phyloP scores from a whole-genome alignment of 2,113 vertebrate genomes.

The Poeciliopsis retropinna region DNA sequence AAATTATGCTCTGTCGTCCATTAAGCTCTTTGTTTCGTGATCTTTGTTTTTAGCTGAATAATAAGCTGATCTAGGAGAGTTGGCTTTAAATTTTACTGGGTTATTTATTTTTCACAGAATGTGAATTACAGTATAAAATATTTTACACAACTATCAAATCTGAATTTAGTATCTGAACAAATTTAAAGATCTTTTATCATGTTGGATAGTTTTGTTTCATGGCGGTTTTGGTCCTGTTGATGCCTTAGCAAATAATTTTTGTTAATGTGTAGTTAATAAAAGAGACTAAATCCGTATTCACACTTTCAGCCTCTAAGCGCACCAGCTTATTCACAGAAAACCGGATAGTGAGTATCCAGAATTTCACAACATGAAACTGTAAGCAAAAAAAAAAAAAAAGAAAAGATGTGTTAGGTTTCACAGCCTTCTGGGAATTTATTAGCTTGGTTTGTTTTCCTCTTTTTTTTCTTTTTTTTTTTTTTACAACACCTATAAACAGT shows the following conservation, averaged over 20 bases:
- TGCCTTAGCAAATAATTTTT: not conserved
- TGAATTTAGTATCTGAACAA: not conserved
- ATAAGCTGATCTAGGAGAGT: not conserved
- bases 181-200: not conserved
- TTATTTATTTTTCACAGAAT: too few species aligned
- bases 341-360: not conserved
- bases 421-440: not conserved
- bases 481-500: not conserved
- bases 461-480: not conserved
- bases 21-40: not conserved
- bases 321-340: not conserved
- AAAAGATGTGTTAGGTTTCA: not conserved
- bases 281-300: not conserved
- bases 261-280: too few species aligned
- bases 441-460: not conserved
- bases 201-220: not conserved
- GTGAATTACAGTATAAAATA: too few species aligned
- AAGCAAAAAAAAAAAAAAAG: not conserved
- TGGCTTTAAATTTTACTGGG: not conserved
- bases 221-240: not conserved
- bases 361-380: not conserved
- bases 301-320: not conserved
- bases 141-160: too few species aligned
- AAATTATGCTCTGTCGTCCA: not conserved
- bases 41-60: not conserved